A percentile compares a stretch with the other conserved stretches of the same genome.
phyloP scores from a whole-genome alignment of 2,797 vertebrate genomes.

The Sebastes miniatus region DNA sequence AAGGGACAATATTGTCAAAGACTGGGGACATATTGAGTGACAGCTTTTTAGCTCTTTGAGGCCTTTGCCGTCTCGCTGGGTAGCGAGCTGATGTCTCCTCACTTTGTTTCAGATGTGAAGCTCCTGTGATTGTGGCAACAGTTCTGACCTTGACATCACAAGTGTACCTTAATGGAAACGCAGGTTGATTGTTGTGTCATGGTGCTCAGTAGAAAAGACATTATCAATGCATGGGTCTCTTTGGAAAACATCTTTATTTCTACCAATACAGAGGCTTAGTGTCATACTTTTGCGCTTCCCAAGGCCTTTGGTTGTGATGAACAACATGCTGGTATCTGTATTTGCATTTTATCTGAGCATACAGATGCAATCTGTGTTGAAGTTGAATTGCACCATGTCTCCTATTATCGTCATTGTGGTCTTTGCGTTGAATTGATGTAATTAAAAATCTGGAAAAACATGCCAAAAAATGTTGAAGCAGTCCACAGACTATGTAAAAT shows the following conservation, averaged over 20 bases:
- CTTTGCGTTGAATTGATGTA: conserved; percentile 8
- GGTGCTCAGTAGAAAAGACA: conserved; percentile 26
- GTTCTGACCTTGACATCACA: conserved; percentile 44
- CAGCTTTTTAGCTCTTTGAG: conserved; percentile 63
- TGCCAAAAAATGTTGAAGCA: not conserved
- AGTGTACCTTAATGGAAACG: conserved; percentile 19
- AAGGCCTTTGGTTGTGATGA: conserved; percentile 19
- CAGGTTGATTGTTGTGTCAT: conserved; percentile 16
- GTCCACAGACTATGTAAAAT: conserved; percentile 38
- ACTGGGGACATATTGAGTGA: conserved; percentile 57
- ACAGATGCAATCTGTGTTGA: not conserved
- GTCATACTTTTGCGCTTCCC: not conserved
- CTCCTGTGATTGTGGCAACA: conserved; percentile 42
- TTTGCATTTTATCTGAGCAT: conserved; percentile 40
- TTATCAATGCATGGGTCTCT: conserved; percentile 20
- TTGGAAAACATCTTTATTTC: conserved; percentile 56
- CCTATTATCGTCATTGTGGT: not conserved
- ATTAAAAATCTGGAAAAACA: conserved; percentile 19
- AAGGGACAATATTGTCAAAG: conserved; percentile 57
- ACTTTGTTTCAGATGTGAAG: conserved; percentile 39
- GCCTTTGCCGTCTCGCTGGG: conserved; percentile 42
- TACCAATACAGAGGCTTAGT: conserved; percentile 32
- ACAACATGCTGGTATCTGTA: conserved; percentile 29
- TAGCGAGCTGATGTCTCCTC: conserved; percentile 45
- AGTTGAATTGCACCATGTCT: not conserved